phyloP scores from a whole-genome alignment of 2,888 invertebrate species.

The Heliothis peltigera region DNA sequence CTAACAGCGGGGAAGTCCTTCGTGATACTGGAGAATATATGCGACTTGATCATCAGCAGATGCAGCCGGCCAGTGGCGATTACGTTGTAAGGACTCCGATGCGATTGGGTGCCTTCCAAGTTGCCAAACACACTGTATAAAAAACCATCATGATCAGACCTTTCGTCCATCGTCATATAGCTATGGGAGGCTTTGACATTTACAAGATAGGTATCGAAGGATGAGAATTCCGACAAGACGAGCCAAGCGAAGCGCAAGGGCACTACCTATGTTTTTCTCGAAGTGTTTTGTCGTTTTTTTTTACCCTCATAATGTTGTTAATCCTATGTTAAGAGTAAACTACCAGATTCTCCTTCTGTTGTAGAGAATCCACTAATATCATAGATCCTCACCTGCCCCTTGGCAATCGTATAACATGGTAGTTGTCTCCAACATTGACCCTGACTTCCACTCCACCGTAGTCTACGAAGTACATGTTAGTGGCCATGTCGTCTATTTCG shows the following conservation, averaged over 20 bases:
- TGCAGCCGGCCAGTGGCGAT: constrained; percentile 72
- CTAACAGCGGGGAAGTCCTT: constrained; percentile 73
- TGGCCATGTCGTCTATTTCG: constrained; percentile 74
- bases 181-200: too few relatives aligned
- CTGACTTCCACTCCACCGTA: constrained; percentile 72
- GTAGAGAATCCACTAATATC: too few relatives aligned
- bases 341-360: not conserved
- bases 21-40: constrained; percentile 73
- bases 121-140: constrained; percentile 79
- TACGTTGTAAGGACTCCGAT: constrained; percentile 68
- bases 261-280: too few relatives aligned
- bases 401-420: constrained; percentile 57
- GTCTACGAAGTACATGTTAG: constrained; percentile 77
- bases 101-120: constrained; percentile 64
- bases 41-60: constrained; percentile 75
- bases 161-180: too few relatives aligned
- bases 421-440: constrained; percentile 34
- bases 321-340: too few relatives aligned
- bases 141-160: not conserved
- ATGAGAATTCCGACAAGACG: too few relatives aligned
- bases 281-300: too few relatives aligned
- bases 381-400: constrained; percentile 74
- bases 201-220: too few relatives aligned
- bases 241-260: too few relatives aligned
- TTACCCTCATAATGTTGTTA: too few relatives aligned